Percentiles rank a stretch among this genome's conserved stretches.
Evolutionary conservation across 2,113 vertebrate species (phyloP).

Genomic region (Barbus barbus): DNA sequence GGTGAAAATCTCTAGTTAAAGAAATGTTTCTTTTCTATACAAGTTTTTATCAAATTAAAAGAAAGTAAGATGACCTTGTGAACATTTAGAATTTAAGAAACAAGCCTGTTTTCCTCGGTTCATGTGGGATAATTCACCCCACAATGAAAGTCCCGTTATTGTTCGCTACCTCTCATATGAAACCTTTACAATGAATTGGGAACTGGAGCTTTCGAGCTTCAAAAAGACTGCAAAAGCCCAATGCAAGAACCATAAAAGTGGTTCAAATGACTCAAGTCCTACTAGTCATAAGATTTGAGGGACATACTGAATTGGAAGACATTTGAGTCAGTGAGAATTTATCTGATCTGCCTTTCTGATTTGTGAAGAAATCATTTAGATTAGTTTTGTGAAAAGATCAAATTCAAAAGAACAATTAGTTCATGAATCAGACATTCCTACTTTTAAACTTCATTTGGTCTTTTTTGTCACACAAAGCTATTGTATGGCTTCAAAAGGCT

Average conservation of each 20-base stretch:
- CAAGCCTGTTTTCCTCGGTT: constrained; percentile 17
- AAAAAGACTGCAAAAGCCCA: not conserved
- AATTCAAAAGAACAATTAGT: not conserved
- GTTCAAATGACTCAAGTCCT: not conserved
- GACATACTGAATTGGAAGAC: not conserved
- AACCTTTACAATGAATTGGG: not conserved
- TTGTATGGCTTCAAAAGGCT: not conserved
- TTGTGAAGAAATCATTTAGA: not conserved
- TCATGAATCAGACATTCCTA: not conserved
- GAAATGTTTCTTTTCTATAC: not conserved
- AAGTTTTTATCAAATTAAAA: constrained; percentile 25
- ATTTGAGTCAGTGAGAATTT: too few species aligned
- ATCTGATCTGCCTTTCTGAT: not conserved
- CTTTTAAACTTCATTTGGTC: not conserved
- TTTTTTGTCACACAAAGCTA: not conserved
- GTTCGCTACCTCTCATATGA: not conserved
- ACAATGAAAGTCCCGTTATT: not conserved
- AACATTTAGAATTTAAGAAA: not conserved
- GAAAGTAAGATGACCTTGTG: constrained; percentile 11
- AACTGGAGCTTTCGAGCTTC: not conserved
- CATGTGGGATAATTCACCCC: not conserved
- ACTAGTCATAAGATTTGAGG: not conserved
- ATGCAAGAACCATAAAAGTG: not conserved
- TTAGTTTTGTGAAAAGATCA: not conserved
- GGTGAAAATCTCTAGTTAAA: constrained; percentile 22